Conservation (phyloP, 2,888 invertebrate genomes). For the Tethea ocularis region DNA sequence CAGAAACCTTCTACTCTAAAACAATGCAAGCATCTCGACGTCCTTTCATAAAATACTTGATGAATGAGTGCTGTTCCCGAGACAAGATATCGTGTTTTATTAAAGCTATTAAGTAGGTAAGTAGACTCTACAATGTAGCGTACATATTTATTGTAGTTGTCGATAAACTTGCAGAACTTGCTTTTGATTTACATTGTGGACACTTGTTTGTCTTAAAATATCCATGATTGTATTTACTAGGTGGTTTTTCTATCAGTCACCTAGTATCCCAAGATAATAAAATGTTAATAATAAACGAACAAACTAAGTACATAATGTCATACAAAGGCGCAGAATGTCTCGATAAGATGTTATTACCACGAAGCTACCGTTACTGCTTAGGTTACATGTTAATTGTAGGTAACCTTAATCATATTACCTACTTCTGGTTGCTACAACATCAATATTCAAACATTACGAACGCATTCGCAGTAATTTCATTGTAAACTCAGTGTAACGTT, state of each 20-base stretch:
- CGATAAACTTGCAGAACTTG: not conserved
- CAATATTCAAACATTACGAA: not conserved
- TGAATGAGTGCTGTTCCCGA: not conserved
- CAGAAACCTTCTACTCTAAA: constrained; percentile 1
- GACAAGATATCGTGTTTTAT: not conserved
- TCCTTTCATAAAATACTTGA: constrained; percentile 1
- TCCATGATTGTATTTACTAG: not conserved
- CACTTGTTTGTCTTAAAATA: not conserved
- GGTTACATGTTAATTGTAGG: constrained; percentile 17
- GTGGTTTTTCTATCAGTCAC: not conserved
- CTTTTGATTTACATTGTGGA: not conserved
- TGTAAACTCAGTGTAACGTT: not conserved
- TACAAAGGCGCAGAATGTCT: constrained; percentile 11
- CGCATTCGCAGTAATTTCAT: not conserved
- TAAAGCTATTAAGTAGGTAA: not conserved
- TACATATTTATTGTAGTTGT: not conserved
- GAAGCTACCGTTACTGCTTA: no score
- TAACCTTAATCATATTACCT: no score
- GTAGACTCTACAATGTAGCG: not conserved
- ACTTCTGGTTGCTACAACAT: not conserved
- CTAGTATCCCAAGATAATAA: not conserved
- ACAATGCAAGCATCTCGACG: not conserved
- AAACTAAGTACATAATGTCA: constrained; percentile 15
- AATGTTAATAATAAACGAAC: not conserved
- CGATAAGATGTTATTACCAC: constrained; percentile 30